These are phyloP conservation scores for Yponomeuta cagnagella DNA, from an alignment of 2,888 invertebrate genomes.

Conservation along the genomic window DNA sequence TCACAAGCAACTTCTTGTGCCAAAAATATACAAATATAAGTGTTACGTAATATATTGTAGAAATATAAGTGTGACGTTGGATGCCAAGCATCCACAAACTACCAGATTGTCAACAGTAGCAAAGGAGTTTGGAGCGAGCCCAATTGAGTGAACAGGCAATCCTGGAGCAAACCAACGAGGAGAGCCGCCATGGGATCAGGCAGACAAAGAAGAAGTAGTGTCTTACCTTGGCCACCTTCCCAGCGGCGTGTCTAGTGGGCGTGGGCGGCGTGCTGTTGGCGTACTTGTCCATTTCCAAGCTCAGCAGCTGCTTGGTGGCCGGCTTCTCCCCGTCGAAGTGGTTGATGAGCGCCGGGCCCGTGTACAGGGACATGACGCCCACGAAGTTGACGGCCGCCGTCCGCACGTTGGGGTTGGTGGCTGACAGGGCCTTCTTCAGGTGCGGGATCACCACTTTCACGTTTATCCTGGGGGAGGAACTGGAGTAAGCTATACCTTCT, in stretches of 20 bases:
- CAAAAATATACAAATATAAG: no score
- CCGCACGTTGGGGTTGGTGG: slow-evolving; percentile 90
- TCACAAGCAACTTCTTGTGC: no score
- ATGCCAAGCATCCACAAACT: no score
- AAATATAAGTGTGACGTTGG: no score
- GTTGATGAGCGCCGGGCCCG: slow-evolving; percentile 83
- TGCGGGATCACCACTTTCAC: slow-evolving; percentile 84
- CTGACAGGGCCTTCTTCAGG: slow-evolving; percentile 88
- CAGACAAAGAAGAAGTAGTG: no score
- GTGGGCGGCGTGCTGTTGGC: slow-evolving; percentile 84
- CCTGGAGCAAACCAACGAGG: no score
- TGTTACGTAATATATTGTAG: no score
- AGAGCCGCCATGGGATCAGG: no score
- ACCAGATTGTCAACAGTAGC: no score
- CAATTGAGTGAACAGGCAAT: no score
- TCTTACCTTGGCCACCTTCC: slow-evolving; percentile 3
- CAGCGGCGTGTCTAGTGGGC: slow-evolving; percentile 74
- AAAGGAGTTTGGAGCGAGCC: no score
- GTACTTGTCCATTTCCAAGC: slow-evolving; percentile 89
- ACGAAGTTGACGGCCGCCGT: slow-evolving; percentile 84
- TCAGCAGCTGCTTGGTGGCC: slow-evolving; percentile 87
- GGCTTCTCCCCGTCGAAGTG: slow-evolving; percentile 93
- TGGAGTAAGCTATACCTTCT: neutral
- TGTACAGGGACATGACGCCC: slow-evolving; percentile 87
- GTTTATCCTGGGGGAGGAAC: slow-evolving; percentile 70